Evolutionary conservation across 2,888 invertebrate genomes (phyloP).

Genomic region (Leptarthrus brevirostris): DNA sequence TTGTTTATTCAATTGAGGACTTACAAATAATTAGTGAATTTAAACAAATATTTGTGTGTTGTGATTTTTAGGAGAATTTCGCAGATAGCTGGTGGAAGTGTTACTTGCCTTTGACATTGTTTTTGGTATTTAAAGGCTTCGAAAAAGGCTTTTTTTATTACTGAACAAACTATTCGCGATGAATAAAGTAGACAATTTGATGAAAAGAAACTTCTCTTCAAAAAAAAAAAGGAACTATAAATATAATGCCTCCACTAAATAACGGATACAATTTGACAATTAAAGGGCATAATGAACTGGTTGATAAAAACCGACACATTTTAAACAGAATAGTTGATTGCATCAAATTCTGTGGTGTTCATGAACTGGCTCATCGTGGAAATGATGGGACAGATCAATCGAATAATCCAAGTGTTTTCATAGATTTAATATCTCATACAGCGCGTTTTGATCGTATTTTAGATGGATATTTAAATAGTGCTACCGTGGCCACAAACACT

Average conservation of each 20-base stretch:
- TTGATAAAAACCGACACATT: slow-evolving; percentile 12
- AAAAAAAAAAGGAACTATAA: not conserved
- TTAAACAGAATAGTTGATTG: slow-evolving; percentile 18
- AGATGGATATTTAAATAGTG: slow-evolving; percentile 1
- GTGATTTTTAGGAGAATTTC: too few relatives aligned
- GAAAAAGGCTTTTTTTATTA: too few relatives aligned
- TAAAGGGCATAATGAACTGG: not conserved
- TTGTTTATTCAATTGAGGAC: too few relatives aligned
- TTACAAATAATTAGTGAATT: too few relatives aligned
- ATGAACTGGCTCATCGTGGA: slow-evolving; percentile 14
- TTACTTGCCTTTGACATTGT: too few relatives aligned
- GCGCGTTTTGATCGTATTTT: not conserved
- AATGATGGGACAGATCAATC: slow-evolving; percentile 5
- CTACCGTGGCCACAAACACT: not conserved
- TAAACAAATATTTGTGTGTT: too few relatives aligned
- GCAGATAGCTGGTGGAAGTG: too few relatives aligned
- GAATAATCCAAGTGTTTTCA: not conserved
- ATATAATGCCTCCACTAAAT: not conserved
- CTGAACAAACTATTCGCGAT: too few relatives aligned
- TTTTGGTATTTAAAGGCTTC: too few relatives aligned
- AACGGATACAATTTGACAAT: not conserved
- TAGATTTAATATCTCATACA: not conserved
- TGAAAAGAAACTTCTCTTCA: not conserved
- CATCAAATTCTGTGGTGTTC: slow-evolving; percentile 41
- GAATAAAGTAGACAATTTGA: not conserved